Base-by-base conservation (phyloP, 2,113 vertebrate genomes). In the Calonectris borealis region DNA sequence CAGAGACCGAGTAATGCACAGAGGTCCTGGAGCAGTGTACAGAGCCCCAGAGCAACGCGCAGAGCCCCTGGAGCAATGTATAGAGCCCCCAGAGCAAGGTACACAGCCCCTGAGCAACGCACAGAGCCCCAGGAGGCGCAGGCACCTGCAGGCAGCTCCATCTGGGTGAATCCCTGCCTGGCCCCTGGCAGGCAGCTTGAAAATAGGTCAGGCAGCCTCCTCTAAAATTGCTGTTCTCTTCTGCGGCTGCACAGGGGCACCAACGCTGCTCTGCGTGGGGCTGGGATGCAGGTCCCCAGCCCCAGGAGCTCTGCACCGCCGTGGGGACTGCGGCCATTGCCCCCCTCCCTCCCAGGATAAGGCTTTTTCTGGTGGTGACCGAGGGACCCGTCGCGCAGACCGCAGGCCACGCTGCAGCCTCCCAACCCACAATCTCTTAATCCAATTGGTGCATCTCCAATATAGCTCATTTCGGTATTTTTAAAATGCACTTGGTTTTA, bases 401-500 rank as follows among this genome's bases (percentile, higher is more conserved):
- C 18, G 4, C 5, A 4, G 77, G 32, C 86, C 61, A n/a, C 0
- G 5, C 71, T 86, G 88, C 94, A 92, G 69, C 83, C 79, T 95
- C 89, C 81, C 82, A 72, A 66, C 80, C 88, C 94, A 87, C 86
- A 97, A 93, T 88, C 93, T 72, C 86, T 93, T 94, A 93, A 95
- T 96, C 93, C 93, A 94, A 79, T 84, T 86, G 95, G 69, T 93
- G 68, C 86, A 91, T 90, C 69, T 80, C 93, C 94, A 86, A 44
- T 49, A 90, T 44, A 94, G 90, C 93, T 93, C 60, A 19, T 86
- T 80, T 86, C 15, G 8, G 93, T 90, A 92, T 64, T 88, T 96
- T 91, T 95, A 94, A 96, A 97, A 96, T 94, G 95, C 88, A 95
- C 95, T 96, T 96, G 87, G 95, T 96, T 95, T 96, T 96, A 95